phyloP scores from a whole-genome alignment of 1,140 invertebrate species.

The Antheraea mylitta region DNA sequence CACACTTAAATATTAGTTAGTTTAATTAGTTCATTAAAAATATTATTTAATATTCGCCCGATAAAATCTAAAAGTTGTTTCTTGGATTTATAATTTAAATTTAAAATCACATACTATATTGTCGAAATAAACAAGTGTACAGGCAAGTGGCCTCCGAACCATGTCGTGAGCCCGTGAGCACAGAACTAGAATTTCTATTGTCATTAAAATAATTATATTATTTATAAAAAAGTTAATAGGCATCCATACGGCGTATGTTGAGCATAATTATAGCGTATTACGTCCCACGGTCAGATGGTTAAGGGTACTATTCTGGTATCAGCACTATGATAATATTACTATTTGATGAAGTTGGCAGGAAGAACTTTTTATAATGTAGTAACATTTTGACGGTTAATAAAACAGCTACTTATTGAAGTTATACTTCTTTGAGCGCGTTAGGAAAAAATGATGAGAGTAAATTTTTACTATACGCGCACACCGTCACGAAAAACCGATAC shows the following conservation, averaged over 20 bases:
- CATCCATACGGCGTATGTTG: slow-evolving; percentile 33
- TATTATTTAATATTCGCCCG: not conserved
- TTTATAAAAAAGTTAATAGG: slow-evolving; percentile 36
- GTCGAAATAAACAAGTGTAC: slow-evolving; percentile 20
- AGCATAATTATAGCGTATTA: slow-evolving; percentile 43
- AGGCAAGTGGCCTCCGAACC: not conserved
- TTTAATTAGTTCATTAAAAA: no score
- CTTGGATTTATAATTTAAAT: not conserved
- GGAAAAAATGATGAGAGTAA: no score
- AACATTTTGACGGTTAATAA: not conserved
- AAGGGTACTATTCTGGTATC: slow-evolving; percentile 19
- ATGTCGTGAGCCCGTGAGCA: slow-evolving; percentile 3
- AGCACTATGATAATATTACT: not conserved
- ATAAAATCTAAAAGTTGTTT: not conserved
- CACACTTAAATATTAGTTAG: no score
- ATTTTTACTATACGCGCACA: no score
- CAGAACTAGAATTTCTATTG: slow-evolving; percentile 7
- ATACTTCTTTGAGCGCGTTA: no score
- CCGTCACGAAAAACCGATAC: no score
- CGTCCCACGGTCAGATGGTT: slow-evolving; percentile 28
- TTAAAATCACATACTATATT: slow-evolving; percentile 18
- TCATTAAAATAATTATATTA: slow-evolving; percentile 14
- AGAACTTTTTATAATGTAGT: not conserved
- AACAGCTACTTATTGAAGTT: no score
- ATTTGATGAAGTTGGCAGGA: not conserved